These are phyloP conservation scores for Tapera naevia DNA, from an alignment of 2,797 vertebrate genomes.

Conservation along the genomic window DNA sequence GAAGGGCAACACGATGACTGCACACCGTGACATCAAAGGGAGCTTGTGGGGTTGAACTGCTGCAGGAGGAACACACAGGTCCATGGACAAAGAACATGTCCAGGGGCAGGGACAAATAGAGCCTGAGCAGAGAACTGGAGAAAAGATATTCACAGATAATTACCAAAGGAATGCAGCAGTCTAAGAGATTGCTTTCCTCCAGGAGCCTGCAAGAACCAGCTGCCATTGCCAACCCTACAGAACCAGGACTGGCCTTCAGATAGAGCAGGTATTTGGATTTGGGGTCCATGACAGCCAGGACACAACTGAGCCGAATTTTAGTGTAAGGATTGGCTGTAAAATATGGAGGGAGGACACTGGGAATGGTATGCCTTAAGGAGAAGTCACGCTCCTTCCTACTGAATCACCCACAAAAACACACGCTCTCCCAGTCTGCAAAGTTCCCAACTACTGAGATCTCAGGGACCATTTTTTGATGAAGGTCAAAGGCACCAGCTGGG, in stretches of 20 bases:
- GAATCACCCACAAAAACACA: not conserved
- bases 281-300: not conserved
- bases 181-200: not conserved
- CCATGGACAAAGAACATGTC: not conserved
- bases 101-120: not conserved
- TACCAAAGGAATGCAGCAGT: not conserved
- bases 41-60: not conserved
- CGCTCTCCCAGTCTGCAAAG: rapidly evolving
- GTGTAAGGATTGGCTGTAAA: not conserved
- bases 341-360: rapidly evolving
- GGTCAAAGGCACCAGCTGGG: not conserved
- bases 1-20: not conserved
- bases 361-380: not conserved
- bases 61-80: not conserved
- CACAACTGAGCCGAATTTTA: not conserved
- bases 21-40: not conserved
- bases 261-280: not conserved
- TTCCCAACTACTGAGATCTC: not conserved
- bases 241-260: not conserved
- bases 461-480: not conserved
- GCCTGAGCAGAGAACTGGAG: not conserved
- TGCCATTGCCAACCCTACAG: not conserved
- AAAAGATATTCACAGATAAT: not conserved
- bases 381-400: not conserved
- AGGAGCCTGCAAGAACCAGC: not conserved